A percentile compares a stretch with the other conserved stretches of the same genome.
phyloP scores from a whole-genome alignment of 2,888 invertebrate genomes.

The Amphipoea lucens region DNA sequence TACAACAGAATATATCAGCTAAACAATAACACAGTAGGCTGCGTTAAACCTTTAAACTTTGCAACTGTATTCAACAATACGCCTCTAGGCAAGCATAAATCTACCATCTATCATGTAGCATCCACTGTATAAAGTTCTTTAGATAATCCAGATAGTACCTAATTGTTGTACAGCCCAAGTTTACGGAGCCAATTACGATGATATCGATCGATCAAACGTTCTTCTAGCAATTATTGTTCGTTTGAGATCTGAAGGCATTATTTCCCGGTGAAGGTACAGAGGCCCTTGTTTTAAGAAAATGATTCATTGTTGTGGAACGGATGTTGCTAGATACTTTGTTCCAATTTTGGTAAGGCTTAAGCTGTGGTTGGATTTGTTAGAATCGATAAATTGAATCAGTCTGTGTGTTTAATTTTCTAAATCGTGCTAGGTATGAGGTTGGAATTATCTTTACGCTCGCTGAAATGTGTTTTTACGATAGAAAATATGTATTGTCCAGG shows the following conservation, averaged over 20 bases:
- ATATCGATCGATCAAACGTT: conserved; percentile 79
- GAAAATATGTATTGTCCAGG: not conserved
- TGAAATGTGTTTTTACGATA: not conserved
- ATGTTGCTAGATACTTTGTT: conserved; percentile 55
- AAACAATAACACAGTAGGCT: conserved; percentile 24
- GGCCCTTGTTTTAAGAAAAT: conserved; percentile 66
- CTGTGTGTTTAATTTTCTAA: conserved; percentile 5
- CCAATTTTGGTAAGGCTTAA: conserved; percentile 48
- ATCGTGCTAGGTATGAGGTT: conserved; percentile 7
- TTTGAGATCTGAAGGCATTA: conserved; percentile 72
- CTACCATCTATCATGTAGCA: conserved; percentile 40
- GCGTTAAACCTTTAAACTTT: conserved; percentile 14
- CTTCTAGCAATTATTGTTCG: conserved; percentile 79
- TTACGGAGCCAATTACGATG: conserved; percentile 83
- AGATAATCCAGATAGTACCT: conserved; percentile 69
- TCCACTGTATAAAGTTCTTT: conserved; percentile 64
- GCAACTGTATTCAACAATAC: conserved; percentile 45
- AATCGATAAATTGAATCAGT: conserved; percentile 27
- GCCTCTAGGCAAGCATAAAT: conserved; percentile 18
- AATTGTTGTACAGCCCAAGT: conserved; percentile 74
- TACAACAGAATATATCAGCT: not conserved
- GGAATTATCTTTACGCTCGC: not conserved
- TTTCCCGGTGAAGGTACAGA: conserved; percentile 73
- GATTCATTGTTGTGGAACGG: conserved; percentile 67
- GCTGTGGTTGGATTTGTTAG: conserved; percentile 11